Percentiles rank a stretch among this genome's conserved stretches.
phyloP scores from a whole-genome alignment of 2,113 vertebrate genomes.

The Gymnocephalus cernua region DNA sequence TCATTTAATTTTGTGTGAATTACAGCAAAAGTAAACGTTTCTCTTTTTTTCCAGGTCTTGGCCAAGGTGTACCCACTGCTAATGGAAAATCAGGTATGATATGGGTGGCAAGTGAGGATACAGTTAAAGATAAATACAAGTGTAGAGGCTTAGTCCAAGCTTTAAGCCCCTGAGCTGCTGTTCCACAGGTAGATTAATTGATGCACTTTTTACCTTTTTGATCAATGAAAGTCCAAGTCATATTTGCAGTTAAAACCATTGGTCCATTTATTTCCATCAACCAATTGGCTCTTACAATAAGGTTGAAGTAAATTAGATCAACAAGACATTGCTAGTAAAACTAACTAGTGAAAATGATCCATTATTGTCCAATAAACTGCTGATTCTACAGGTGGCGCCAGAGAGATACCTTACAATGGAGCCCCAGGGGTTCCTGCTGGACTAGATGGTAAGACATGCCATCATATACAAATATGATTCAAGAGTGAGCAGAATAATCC shows the following conservation, averaged over 20 bases:
- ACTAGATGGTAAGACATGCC: conserved; percentile 70
- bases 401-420: conserved; percentile 66
- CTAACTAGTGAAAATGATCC: background rate
- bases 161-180: too few relatives aligned
- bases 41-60: conserved; percentile 40
- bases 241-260: too few relatives aligned
- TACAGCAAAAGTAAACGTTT: background rate
- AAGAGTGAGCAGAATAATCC: background rate
- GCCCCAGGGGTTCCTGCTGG: conserved; percentile 66
- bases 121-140: background rate
- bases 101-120: too few relatives aligned
- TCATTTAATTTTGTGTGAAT: background rate
- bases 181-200: too few relatives aligned
- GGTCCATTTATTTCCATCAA: too few relatives aligned
- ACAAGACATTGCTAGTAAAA: background rate
- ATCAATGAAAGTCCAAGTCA: too few relatives aligned
- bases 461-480: background rate
- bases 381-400: conserved; percentile 49
- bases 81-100: conserved; percentile 67
- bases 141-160: too few relatives aligned
- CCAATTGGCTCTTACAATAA: background rate
- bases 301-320: background rate
- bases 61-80: conserved; percentile 40
- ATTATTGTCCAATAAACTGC: background rate
- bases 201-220: too few relatives aligned